Percentiles rank a stretch among this genome's conserved stretches.
Evolutionary conservation across 2,113 vertebrate species (phyloP).

Genomic region (Neopipo cinnamomea): DNA sequence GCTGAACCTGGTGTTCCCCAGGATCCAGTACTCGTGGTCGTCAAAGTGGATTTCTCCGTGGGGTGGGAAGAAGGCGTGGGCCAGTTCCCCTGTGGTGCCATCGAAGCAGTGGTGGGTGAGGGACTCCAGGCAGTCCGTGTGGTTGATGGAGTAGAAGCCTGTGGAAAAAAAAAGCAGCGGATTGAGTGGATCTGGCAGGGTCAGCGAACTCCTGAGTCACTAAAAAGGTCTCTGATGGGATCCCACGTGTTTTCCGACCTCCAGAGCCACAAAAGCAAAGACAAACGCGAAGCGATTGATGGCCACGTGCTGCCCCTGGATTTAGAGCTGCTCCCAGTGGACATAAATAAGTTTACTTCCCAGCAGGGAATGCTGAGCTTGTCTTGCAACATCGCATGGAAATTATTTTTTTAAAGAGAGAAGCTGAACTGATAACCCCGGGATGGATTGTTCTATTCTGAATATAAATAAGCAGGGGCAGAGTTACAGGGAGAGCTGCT

Average conservation of each 20-base stretch:
- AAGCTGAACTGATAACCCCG: neutral
- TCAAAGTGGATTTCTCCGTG: conserved; percentile 97
- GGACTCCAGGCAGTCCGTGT: conserved; percentile 92
- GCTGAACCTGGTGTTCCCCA: conserved; percentile 95
- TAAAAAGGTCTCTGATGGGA: neutral
- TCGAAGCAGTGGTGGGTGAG: conserved; percentile 95
- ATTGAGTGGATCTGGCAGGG: neutral
- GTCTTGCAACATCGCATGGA: neutral
- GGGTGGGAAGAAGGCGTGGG: conserved; percentile 93
- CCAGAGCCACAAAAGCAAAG: neutral
- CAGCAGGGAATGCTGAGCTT: neutral
- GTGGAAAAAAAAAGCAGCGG: neutral
- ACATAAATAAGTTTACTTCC: neutral
- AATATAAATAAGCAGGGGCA: neutral
- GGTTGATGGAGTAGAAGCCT: conserved; percentile 95
- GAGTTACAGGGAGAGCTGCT: neutral
- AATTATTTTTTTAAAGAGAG: neutral
- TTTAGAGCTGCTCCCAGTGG: neutral
- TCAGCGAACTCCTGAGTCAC: neutral
- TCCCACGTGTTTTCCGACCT: neutral
- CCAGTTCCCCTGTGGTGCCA: conserved; percentile 92
- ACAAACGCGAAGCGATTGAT: neutral
- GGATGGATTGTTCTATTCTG: neutral
- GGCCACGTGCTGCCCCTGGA: neutral
- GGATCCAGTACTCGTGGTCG: conserved; percentile 92